Percentiles rank a stretch among this genome's conserved stretches.
These are phyloP conservation scores for Neolamprologus kungweensis DNA, from an alignment of 2,113 vertebrate genomes.

Conservation along the genomic window DNA sequence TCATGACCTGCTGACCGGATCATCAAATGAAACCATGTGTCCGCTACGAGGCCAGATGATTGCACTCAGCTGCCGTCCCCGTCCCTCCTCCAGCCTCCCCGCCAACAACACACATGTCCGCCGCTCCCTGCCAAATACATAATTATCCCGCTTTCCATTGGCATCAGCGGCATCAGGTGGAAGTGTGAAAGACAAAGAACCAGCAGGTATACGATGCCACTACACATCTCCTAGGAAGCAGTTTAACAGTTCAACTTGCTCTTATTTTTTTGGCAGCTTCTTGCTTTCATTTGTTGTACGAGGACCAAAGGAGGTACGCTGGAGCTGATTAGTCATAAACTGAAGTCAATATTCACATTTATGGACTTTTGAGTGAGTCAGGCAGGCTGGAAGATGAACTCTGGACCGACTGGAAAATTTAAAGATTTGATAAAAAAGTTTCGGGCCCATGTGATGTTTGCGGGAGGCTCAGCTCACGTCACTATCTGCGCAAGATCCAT, in stretches of 20 bases:
- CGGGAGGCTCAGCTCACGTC: neutral
- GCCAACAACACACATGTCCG: neutral
- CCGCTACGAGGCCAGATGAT: neutral
- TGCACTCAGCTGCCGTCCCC: neutral
- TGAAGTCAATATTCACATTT: neutral
- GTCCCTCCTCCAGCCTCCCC: conserved; percentile 15
- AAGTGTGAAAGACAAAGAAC: neutral
- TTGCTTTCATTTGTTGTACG: neutral
- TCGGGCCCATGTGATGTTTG: neutral
- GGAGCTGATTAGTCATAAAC: neutral
- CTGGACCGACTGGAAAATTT: neutral
- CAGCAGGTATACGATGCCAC: neutral
- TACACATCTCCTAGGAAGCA: neutral
- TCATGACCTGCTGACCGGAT: conserved; percentile 11
- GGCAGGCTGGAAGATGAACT: neutral
- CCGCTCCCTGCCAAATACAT: neutral
- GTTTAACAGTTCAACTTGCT: neutral
- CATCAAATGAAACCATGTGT: conserved; percentile 7
- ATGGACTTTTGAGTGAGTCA: neutral
- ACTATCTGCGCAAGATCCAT: neutral
- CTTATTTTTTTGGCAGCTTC: neutral
- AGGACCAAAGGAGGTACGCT: neutral
- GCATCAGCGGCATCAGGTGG: neutral
- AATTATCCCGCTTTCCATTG: neutral
- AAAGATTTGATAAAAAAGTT: neutral